Percentiles rank a stretch among this genome's conserved stretches.
phyloP scores from a whole-genome alignment of 2,113 vertebrate genomes.

The Cyanocitta stelleri region DNA sequence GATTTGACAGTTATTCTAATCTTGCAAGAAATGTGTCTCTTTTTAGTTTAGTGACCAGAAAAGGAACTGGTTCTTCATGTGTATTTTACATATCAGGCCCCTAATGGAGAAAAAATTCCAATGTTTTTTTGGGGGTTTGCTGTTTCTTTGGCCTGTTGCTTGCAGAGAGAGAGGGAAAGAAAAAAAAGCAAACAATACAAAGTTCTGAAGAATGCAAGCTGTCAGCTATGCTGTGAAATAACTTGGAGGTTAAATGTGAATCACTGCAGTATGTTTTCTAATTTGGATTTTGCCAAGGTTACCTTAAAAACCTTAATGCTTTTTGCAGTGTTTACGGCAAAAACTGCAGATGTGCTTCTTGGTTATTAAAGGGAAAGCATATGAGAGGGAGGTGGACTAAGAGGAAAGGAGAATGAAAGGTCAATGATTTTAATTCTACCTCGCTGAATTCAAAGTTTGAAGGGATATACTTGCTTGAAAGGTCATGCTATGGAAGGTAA shows the following conservation, averaged over 20 bases:
- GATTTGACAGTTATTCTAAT: slow-evolving; percentile 64
- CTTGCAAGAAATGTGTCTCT: slow-evolving; percentile 39
- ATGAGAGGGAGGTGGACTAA: neutral
- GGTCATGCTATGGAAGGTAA: slow-evolving; percentile 48
- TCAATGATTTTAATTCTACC: slow-evolving; percentile 62
- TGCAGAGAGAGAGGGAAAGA: neutral
- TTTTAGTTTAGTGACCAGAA: slow-evolving; percentile 60
- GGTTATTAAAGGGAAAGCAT: slow-evolving; percentile 52
- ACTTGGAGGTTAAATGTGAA: slow-evolving; percentile 58
- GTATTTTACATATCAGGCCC: slow-evolving; percentile 9
- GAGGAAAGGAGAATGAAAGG: slow-evolving; percentile 48
- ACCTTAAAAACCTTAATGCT: slow-evolving; percentile 40
- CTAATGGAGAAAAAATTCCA: slow-evolving; percentile 46
- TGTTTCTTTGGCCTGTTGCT: neutral
- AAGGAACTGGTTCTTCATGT: slow-evolving; percentile 38
- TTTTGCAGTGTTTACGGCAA: slow-evolving; percentile 55
- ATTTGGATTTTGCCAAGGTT: slow-evolving; percentile 46
- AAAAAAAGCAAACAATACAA: slow-evolving; percentile 27
- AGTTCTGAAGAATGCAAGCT: slow-evolving; percentile 49
- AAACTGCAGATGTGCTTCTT: slow-evolving; percentile 55
- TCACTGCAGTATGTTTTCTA: slow-evolving; percentile 44
- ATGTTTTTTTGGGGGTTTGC: neutral
- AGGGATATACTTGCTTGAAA: slow-evolving; percentile 48
- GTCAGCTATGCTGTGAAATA: slow-evolving; percentile 36
- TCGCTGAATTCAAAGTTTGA: slow-evolving; percentile 56